Evolutionary conservation across 2,113 vertebrate species (phyloP), one percentile per base, ranked within the genome.

Genomic region (Sarotherodon lohbergeri): DNA sequence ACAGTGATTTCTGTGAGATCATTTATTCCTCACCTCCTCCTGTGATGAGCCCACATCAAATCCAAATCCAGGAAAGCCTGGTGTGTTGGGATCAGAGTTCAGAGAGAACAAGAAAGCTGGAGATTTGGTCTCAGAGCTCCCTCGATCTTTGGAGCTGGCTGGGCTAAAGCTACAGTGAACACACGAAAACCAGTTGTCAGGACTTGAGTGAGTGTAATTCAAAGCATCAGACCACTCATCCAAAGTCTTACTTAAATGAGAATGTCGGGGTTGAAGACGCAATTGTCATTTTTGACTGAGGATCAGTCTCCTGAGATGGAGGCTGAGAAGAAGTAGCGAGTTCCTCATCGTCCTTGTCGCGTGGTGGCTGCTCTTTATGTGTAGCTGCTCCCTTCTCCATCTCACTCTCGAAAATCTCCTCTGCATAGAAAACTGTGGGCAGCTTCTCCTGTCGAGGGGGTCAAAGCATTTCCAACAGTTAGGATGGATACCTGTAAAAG

Each of bases 61-160:
- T 36, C 86, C 90, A 89, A 96, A 96, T 10, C 91, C 95, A 36
- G 94, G 29, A 93, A 96, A 97, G n/a, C 52, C 86, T 1, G 95
- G 86, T 6, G 93, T 96, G 89, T 87, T 91, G 1, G 94, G 88
- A 17, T 84, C 91, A 27, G 96, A 90, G 85, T 86, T 95, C 76
- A 93, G 27, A 32, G 95, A 91, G 89, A 97, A 96, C 32, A 87
- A 43, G 63, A 96, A 97, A 17, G 88, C 90, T 89, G 96, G 95
- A 80, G 95, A 96, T 86, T 92, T 95, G 54, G n/a, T 80, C 5
- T 93, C 92, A n/a, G 92, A 84, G 12, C 48, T 55, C 71, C 85
- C 81, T 46, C 5, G 63, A 59, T 57, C 55, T 46, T 91, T 88
- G 59, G 95, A 94, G 16, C 43, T 43, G 29, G 61, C 27, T 13